phyloP scores from a whole-genome alignment of 2,888 invertebrate species.

The Ypsolopha scabrella region DNA sequence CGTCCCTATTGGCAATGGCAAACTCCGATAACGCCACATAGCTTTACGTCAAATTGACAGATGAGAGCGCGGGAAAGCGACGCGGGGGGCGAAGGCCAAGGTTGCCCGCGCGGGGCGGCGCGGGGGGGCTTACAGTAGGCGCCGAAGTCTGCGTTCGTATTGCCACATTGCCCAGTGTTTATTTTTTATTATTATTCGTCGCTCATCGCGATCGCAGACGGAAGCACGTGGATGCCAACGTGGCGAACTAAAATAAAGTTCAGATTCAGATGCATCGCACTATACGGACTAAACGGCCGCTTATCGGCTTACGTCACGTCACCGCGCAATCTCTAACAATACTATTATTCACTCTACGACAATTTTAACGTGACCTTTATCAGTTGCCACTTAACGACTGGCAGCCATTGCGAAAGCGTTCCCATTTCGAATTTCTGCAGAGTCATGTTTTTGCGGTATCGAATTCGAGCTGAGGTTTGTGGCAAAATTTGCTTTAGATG shows the following conservation, averaged over 20 bases:
- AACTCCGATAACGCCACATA: not conserved
- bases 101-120: constrained; percentile 22
- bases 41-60: constrained; percentile 5
- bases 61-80: constrained; percentile 18
- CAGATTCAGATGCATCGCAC: not conserved
- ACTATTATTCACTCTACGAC: not conserved
- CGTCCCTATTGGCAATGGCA: not conserved
- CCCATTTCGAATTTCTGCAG: too few species aligned
- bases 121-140: constrained; percentile 9
- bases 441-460: too few species aligned
- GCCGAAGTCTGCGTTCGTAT: not conserved
- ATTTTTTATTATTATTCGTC: constrained; percentile 1
- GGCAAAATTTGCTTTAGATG: too few species aligned
- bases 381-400: not conserved
- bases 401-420: not conserved
- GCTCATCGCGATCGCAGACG: not conserved
- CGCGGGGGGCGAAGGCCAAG: constrained; percentile 33
- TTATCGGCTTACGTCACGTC: not conserved
- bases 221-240: not conserved
- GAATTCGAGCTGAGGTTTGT: too few species aligned
- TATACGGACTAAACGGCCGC: not conserved
- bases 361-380: not conserved
- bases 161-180: not conserved
- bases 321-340: not conserved
- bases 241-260: not conserved